Percentiles rank a stretch among this genome's conserved stretches.
Conservation (phyloP, 2,113 vertebrate genomes). For the Microcebus jonahi region DNA sequence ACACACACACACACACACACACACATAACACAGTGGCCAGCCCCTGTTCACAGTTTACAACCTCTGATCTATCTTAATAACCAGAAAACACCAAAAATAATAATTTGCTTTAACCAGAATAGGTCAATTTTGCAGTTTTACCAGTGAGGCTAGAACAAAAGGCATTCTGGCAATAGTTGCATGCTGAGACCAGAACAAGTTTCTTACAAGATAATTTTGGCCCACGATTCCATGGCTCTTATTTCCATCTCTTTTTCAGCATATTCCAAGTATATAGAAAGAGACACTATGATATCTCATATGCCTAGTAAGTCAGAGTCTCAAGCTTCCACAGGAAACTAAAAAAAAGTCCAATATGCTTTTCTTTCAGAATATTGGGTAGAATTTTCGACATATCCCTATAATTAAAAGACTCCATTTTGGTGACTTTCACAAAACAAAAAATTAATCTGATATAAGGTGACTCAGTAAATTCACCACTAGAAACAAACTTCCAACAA, state of each 20-base stretch:
- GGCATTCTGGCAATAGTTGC: neutral
- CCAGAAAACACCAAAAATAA: neutral
- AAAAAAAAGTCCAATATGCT: neutral
- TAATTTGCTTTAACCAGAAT: neutral
- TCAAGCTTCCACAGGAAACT: neutral
- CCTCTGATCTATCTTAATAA: neutral
- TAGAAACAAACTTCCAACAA: neutral
- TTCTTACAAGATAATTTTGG: neutral
- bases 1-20: no score
- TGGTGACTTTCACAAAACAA: neutral
- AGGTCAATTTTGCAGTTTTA: neutral
- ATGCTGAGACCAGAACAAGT: neutral
- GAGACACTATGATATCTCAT: neutral
- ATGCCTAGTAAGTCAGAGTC: neutral
- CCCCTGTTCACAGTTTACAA: neutral
- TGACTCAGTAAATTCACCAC: neutral
- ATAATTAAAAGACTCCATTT: conserved; percentile 17
- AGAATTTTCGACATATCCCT: neutral
- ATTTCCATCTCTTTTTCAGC: neutral
- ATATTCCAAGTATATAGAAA: neutral
- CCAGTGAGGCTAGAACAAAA: neutral
- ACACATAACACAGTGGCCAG: neutral
- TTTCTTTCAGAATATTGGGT: neutral
- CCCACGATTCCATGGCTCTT: neutral
- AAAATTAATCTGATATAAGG: neutral